phyloP scores from a whole-genome alignment of 2,797 vertebrate genomes.

The Dendrocincla fuliginosa region DNA sequence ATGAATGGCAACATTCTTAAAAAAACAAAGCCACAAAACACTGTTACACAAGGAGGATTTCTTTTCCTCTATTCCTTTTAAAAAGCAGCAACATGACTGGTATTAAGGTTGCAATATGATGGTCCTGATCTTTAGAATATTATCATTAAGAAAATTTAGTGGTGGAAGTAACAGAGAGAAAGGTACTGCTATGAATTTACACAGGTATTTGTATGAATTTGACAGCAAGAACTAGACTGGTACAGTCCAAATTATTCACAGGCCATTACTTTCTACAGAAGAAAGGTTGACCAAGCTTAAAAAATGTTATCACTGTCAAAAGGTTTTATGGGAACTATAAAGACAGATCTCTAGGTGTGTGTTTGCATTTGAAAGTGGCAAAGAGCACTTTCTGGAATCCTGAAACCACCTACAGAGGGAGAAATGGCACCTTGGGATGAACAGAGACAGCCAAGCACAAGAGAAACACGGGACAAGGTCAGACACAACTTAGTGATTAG shows the following conservation, averaged over 20 bases:
- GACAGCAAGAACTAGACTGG: not conserved
- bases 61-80: not conserved
- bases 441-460: not conserved
- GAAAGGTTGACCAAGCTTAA: not conserved
- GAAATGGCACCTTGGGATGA: not conserved
- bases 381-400: not conserved
- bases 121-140: not conserved
- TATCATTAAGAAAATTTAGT: not conserved
- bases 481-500: not conserved
- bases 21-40: not conserved
- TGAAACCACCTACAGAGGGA: not conserved
- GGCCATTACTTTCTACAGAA: not conserved
- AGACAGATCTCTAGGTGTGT: not conserved
- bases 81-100: not conserved
- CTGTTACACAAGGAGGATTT: not conserved
- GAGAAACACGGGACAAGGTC: not conserved
- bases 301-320: accelerated
- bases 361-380: not conserved
- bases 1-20: not conserved
- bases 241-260: not conserved
- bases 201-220: not conserved
- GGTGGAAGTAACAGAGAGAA: not conserved
- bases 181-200: not conserved
- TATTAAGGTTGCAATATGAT: accelerated
- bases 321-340: not conserved